A percentile compares a stretch with the other conserved stretches of the same genome.
Conservation (phyloP, 2,797 vertebrate genomes). For the Muraenolepis orangiensis region DNA sequence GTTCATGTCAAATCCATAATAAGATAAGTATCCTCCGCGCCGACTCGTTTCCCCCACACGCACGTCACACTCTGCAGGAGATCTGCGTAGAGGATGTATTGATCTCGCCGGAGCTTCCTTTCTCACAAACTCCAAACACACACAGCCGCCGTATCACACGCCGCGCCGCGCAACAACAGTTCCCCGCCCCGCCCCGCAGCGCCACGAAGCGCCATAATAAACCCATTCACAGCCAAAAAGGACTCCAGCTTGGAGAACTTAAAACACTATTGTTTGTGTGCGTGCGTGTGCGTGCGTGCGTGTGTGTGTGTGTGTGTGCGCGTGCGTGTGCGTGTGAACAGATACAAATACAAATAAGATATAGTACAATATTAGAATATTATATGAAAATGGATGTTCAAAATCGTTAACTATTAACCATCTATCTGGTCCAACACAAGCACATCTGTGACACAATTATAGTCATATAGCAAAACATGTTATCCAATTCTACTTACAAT, state of each 20-base stretch:
- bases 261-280: slow-evolving; percentile 45
- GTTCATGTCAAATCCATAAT: slow-evolving; percentile 96
- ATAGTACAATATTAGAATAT: neutral
- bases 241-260: slow-evolving; percentile 64
- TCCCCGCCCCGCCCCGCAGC: slow-evolving; percentile 48
- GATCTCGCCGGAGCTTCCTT: slow-evolving; percentile 92
- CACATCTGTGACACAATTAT: neutral
- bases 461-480: neutral
- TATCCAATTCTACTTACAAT: neutral
- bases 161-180: slow-evolving; percentile 64
- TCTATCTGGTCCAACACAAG: neutral
- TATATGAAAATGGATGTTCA: too few species aligned
- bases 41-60: slow-evolving; percentile 83
- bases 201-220: slow-evolving; percentile 78
- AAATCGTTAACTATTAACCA: too few species aligned
- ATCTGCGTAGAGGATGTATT: slow-evolving; percentile 94
- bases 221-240: slow-evolving; percentile 72
- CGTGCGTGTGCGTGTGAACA: neutral
- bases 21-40: slow-evolving; percentile 87
- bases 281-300: slow-evolving; percentile 1
- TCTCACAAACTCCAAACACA: slow-evolving; percentile 91
- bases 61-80: slow-evolving; percentile 91
- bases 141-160: slow-evolving; percentile 69
- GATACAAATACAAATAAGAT: neutral
- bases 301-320: neutral